Evolutionary conservation across 2,888 invertebrate species (phyloP).

Genomic region (Strigamia transsilvanica): DNA sequence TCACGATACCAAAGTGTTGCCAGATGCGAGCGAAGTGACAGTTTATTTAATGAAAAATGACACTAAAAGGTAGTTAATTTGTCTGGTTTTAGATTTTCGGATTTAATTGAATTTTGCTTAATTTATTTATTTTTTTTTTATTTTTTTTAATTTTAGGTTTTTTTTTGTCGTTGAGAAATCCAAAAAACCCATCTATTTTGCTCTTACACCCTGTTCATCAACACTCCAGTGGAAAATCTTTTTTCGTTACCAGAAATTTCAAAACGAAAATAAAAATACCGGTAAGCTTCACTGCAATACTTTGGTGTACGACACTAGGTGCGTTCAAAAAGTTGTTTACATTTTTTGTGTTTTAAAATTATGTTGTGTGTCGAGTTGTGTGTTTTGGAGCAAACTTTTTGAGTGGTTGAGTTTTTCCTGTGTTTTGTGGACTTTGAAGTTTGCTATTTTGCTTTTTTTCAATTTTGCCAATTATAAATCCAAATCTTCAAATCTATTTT

Average conservation of each 20-base stretch:
- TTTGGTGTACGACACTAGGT: background rate
- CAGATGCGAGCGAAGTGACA: slow-evolving; percentile 54
- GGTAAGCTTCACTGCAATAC: background rate
- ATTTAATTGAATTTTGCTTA: background rate
- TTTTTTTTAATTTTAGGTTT: slow-evolving; percentile 60
- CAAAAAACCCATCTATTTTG: slow-evolving; percentile 62
- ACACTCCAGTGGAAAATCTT: slow-evolving; percentile 63
- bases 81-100: background rate
- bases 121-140: too few species aligned
- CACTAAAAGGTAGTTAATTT: slow-evolving; percentile 54
- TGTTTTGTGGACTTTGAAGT: too few species aligned
- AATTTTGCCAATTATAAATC: too few species aligned
- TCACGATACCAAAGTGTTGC: slow-evolving; percentile 54
- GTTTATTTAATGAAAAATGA: slow-evolving; percentile 54
- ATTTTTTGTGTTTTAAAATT: too few species aligned
- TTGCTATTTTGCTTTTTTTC: too few species aligned
- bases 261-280: background rate
- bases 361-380: too few species aligned
- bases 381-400: too few species aligned
- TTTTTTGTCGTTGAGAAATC: slow-evolving; percentile 62
- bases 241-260: slow-evolving; percentile 56
- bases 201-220: slow-evolving; percentile 65
- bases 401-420: too few species aligned
- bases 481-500: too few species aligned
- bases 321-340: too few species aligned